Percentiles rank a stretch among this genome's conserved stretches.
Conservation (phyloP, 2,797 vertebrate genomes). For the Cryptoblepharus egeriae region DNA sequence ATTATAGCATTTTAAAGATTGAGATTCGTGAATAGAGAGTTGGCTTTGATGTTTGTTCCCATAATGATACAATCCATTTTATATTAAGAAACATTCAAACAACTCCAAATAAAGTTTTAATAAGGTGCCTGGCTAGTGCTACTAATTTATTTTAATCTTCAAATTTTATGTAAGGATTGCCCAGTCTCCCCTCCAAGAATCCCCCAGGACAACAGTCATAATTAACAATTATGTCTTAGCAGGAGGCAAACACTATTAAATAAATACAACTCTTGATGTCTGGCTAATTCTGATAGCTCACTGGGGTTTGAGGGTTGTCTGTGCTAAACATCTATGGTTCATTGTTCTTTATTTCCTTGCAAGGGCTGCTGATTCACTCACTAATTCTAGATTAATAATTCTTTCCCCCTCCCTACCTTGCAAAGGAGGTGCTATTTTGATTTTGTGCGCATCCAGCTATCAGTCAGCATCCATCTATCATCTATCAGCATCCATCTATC, state of each 20-base stretch:
- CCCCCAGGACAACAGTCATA: constrained; percentile 10
- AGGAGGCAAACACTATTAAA: neutral
- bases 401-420: too few species aligned
- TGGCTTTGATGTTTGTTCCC: constrained; percentile 17
- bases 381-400: neutral
- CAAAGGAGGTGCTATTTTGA: neutral
- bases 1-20: neutral
- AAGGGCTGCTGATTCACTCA: neutral
- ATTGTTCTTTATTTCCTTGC: neutral
- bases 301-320: neutral
- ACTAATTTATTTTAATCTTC: constrained; percentile 11
- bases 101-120: constrained; percentile 40
- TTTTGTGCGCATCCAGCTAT: neutral
- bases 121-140: constrained; percentile 5
- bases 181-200: neutral
- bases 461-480: too few species aligned
- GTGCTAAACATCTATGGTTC: neutral
- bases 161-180: constrained; percentile 13
- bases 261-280: neutral
- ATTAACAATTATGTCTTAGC: constrained; percentile 8
- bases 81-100: constrained; percentile 17
- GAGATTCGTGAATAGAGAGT: constrained; percentile 6
- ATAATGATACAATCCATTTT: constrained; percentile 13
- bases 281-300: neutral
- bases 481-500: neutral